Percentiles rank a stretch among this genome's conserved stretches.
Evolutionary conservation across 2,888 invertebrate species (phyloP).

Genomic region (Rhamnusium bicolor): DNA sequence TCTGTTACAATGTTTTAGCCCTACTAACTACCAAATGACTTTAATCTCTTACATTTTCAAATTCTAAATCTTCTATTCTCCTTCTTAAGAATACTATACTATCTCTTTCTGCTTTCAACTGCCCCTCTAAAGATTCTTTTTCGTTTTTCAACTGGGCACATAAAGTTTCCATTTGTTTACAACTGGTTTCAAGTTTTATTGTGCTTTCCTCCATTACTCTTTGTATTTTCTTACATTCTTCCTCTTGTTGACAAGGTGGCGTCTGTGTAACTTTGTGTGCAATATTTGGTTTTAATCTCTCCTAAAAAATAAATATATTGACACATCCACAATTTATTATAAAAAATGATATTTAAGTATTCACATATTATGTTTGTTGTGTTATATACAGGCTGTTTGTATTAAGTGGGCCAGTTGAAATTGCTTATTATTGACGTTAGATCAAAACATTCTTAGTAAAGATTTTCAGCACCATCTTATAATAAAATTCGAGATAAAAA

Average conservation of each 20-base stretch:
- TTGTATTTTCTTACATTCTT: slow-evolving; percentile 64
- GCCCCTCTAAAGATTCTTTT: slow-evolving; percentile 63
- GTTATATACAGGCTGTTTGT: too few species aligned
- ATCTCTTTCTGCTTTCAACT: slow-evolving; percentile 62
- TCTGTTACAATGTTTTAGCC: too few species aligned
- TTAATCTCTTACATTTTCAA: slow-evolving; percentile 57
- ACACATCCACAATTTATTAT: too few species aligned
- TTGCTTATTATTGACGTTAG: too few species aligned
- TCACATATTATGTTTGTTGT: too few species aligned
- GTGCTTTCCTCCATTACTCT: slow-evolving; percentile 67
- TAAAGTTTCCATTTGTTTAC: slow-evolving; percentile 66
- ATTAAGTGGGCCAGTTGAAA: too few species aligned
- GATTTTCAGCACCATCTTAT: too few species aligned
- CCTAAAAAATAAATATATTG: too few species aligned
- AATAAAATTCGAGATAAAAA: too few species aligned
- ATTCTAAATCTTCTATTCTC: slow-evolving; percentile 62
- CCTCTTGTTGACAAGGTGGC: slow-evolving; percentile 54
- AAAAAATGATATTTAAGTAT: too few species aligned
- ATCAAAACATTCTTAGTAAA: too few species aligned
- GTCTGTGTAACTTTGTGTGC: slow-evolving; percentile 59
- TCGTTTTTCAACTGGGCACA: slow-evolving; percentile 66
- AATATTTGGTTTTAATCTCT: slow-evolving; percentile 42
- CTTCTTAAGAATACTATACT: slow-evolving; percentile 59
- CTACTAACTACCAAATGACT: too few species aligned
- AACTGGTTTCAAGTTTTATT: slow-evolving; percentile 65